A percentile compares a stretch with the other conserved stretches of the same genome.
These are phyloP conservation scores for Heliconius aoede DNA, from an alignment of 2,888 invertebrate genomes.

Conservation along the genomic window DNA sequence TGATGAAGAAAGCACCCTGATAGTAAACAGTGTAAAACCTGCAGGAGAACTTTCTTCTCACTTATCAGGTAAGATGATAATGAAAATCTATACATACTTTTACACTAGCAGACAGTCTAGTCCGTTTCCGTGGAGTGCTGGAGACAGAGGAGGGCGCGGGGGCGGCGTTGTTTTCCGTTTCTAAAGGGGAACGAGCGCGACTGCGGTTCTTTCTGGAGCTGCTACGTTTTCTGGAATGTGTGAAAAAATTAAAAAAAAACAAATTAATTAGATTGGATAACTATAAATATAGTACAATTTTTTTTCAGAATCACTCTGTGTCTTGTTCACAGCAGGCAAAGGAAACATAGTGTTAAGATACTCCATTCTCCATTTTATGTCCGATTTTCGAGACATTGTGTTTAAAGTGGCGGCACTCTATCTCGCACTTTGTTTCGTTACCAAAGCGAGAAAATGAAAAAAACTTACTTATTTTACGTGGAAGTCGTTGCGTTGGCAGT, in stretches of 20 bases:
- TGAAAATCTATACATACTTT: slow-evolving; percentile 61
- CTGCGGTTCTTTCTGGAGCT: slow-evolving; percentile 69
- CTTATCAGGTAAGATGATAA: background rate
- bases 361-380: background rate
- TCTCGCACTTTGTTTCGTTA: background rate
- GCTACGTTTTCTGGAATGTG: slow-evolving; percentile 67
- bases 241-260: background rate
- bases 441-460: background rate
- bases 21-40: no score
- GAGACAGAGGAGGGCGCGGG: slow-evolving; percentile 67
- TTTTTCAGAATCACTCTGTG: no score
- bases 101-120: slow-evolving; percentile 79
- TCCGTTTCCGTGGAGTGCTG: slow-evolving; percentile 77
- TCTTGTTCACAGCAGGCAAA: background rate
- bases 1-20: no score
- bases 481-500: background rate
- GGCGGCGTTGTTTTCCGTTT: slow-evolving; percentile 54
- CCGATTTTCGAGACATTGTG: background rate
- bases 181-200: slow-evolving; percentile 70
- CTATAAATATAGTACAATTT: no score
- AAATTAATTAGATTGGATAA: no score
- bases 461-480: background rate
- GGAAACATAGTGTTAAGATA: background rate
- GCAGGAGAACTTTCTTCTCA: no score
- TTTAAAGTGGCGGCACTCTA: background rate